Conservation (phyloP, 2,113 vertebrate genomes). For the Nothocercus nigrocapillus region DNA sequence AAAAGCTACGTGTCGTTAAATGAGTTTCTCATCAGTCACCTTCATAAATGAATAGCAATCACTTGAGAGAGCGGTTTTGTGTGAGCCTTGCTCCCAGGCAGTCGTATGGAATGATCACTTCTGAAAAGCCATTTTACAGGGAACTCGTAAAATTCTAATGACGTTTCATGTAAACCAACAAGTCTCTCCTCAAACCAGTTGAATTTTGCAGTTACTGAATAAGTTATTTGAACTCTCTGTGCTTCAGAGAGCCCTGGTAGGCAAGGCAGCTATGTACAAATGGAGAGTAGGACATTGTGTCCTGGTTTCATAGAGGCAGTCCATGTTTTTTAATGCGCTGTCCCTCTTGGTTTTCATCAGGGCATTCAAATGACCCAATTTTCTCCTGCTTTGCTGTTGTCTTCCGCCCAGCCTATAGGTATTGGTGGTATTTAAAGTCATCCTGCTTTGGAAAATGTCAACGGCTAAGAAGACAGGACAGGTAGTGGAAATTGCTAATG, state of each 20-base stretch:
- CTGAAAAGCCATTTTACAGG: neutral
- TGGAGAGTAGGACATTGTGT: neutral
- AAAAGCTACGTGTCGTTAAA: neutral
- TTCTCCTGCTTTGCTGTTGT: neutral
- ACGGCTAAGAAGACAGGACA: neutral
- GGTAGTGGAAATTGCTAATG: neutral
- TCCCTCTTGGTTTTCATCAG: constrained; percentile 52
- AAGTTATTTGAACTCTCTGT: neutral
- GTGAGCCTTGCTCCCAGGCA: neutral
- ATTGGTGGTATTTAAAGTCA: neutral
- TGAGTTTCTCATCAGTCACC: neutral
- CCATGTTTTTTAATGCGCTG: neutral
- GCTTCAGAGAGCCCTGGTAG: neutral
- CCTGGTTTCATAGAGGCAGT: constrained; percentile 39
- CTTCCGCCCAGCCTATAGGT: neutral
- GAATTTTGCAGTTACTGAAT: neutral
- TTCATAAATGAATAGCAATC: neutral
- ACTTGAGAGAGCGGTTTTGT: neutral
- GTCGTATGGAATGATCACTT: neutral
- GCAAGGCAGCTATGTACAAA: neutral
- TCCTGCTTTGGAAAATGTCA: constrained; percentile 1
- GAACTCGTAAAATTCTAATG: neutral
- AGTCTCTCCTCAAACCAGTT: neutral
- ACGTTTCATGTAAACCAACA: neutral
- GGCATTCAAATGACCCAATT: constrained; percentile 46